Evolutionary conservation across 2,797 vertebrate genomes (phyloP).

Genomic region (Meriones psammophilus): DNA sequence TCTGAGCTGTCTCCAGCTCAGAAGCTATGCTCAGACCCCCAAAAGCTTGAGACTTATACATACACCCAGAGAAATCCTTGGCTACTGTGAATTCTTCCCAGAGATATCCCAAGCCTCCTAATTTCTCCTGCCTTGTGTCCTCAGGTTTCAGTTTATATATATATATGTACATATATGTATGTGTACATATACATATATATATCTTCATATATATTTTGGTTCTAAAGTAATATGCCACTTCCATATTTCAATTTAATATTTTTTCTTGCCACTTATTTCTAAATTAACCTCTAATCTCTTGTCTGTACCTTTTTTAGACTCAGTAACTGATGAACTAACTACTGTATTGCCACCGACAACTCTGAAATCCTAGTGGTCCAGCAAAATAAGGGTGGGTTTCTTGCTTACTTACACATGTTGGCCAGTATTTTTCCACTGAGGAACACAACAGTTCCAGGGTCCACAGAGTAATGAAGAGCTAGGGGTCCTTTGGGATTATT

Average conservation of each 20-base stretch:
- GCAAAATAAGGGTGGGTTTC: neutral
- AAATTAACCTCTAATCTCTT: neutral
- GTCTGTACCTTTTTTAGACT: neutral
- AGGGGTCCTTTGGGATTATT: neutral
- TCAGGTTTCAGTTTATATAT: neutral
- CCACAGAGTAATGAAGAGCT: neutral
- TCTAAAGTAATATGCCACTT: neutral
- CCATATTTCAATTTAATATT: neutral
- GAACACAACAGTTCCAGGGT: neutral
- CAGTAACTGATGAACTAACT: neutral
- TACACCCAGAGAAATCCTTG: neutral
- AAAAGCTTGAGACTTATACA: neutral
- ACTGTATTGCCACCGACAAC: neutral
- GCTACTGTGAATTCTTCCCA: neutral
- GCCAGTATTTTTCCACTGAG: neutral
- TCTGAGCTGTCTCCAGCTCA: neutral
- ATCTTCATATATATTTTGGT: neutral
- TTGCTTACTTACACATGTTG: neutral
- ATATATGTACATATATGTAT: too few species aligned
- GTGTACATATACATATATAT: too few species aligned
- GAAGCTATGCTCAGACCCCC: neutral
- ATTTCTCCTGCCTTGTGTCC: neutral
- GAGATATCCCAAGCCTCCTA: neutral
- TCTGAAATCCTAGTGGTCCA: neutral
- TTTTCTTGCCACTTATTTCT: slow-evolving; percentile 27